Percentiles rank a stretch among this genome's conserved stretches.
Evolutionary conservation across 53 echinoderm and acorn worm genomes (phyloP).

Genomic region (Paracentrotus lividus): DNA sequence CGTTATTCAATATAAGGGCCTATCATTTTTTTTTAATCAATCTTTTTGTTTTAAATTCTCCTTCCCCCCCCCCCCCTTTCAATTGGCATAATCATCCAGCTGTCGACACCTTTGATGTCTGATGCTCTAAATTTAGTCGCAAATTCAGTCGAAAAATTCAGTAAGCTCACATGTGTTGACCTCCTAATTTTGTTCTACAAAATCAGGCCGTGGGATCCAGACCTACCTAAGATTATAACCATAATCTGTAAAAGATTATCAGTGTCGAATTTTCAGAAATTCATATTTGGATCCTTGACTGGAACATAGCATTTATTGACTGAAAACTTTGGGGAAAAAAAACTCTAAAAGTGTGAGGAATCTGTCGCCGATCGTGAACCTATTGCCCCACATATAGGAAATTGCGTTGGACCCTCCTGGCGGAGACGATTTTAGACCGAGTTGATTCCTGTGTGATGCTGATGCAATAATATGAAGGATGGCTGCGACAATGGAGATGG

Average conservation of each 20-base stretch:
- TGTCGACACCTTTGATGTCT: too few species aligned
- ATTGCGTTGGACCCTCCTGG: neutral
- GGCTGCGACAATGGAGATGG: constrained; percentile 77
- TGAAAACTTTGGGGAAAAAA: neutral
- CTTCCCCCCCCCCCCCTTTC: too few species aligned
- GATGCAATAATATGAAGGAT: neutral
- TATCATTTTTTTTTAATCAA: too few species aligned
- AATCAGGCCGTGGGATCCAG: too few species aligned
- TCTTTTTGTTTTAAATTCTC: too few species aligned
- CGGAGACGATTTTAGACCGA: neutral
- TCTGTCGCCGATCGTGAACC: neutral
- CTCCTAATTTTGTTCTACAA: too few species aligned
- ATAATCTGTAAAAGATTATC: neutral
- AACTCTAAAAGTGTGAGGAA: neutral
- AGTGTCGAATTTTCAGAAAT: neutral
- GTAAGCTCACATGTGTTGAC: too few species aligned
- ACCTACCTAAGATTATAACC: too few species aligned
- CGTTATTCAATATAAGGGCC: too few species aligned
- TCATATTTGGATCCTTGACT: neutral
- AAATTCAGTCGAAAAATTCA: too few species aligned
- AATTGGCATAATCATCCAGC: too few species aligned
- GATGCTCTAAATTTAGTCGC: too few species aligned
- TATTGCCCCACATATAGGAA: constrained; percentile 12
- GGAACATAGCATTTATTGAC: neutral
- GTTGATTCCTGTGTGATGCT: neutral